Conservation (phyloP, 2,113 vertebrate species). For the Lycaon pictus region DNA sequence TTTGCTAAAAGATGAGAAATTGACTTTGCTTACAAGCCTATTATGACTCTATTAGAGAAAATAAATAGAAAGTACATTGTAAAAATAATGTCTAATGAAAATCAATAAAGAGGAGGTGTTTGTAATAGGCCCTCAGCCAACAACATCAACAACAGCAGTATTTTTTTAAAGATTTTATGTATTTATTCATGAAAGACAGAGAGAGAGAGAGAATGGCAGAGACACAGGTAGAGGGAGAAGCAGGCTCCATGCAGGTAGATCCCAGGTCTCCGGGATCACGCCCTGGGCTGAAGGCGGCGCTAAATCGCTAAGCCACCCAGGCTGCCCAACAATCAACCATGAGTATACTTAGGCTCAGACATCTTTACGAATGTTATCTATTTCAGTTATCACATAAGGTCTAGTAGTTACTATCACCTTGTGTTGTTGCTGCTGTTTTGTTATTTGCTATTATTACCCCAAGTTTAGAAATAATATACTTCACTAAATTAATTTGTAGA, state of each 20-base stretch:
- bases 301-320: no score
- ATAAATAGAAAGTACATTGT: neutral
- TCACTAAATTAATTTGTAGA: neutral
- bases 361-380: neutral
- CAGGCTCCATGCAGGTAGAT: no score
- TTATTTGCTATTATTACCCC: neutral
- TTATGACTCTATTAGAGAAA: neutral
- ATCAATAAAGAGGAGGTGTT: neutral
- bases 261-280: no score
- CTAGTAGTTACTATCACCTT: neutral
- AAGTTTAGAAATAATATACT: neutral
- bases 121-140: neutral
- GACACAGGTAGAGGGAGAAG: no score
- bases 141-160: neutral
- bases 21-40: neutral
- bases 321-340: neutral
- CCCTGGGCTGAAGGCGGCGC: no score
- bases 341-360: no score
- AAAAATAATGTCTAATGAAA: neutral
- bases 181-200: no score
- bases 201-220: no score
- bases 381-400: neutral
- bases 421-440: neutral
- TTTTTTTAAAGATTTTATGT: neutral
- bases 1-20: neutral